These are phyloP conservation scores for Cricetomys ansorgei DNA, from an alignment of 2,113 vertebrate genomes.

Conservation along the genomic window DNA sequence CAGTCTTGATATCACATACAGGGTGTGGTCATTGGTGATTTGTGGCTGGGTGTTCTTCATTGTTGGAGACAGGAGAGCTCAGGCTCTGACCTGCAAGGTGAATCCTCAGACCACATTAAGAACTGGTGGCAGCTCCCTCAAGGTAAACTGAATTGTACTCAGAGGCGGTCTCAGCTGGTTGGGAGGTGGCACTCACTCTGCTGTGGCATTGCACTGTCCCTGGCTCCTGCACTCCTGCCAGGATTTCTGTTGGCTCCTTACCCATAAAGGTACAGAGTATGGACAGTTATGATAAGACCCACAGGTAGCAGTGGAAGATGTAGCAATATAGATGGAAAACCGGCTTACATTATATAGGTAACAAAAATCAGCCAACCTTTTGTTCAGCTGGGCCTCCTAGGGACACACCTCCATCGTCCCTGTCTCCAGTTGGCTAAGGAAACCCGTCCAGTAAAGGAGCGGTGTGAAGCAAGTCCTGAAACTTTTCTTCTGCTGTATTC, in stretches of 20 bases:
- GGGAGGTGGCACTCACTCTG: neutral
- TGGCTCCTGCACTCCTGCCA: neutral
- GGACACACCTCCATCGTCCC: accelerated
- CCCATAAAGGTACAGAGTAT: neutral
- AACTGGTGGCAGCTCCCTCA: neutral
- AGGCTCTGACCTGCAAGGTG: neutral
- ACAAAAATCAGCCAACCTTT: neutral
- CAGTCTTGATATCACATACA: neutral
- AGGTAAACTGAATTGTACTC: neutral
- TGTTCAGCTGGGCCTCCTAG: neutral
- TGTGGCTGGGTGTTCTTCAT: neutral
- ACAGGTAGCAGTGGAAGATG: neutral
- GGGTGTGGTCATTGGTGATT: neutral
- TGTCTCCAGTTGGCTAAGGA: neutral
- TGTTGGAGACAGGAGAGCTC: neutral
- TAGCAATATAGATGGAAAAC: neutral
- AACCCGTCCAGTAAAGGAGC: neutral
- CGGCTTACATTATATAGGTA: neutral
- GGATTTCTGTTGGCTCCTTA: neutral
- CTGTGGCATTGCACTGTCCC: neutral
- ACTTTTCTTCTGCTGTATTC: neutral
- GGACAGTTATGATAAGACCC: neutral
- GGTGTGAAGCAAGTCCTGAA: neutral
- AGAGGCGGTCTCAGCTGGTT: neutral
- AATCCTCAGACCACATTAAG: neutral